phyloP scores from a whole-genome alignment of 1,140 invertebrate species.

The Melitaea cinxia region DNA sequence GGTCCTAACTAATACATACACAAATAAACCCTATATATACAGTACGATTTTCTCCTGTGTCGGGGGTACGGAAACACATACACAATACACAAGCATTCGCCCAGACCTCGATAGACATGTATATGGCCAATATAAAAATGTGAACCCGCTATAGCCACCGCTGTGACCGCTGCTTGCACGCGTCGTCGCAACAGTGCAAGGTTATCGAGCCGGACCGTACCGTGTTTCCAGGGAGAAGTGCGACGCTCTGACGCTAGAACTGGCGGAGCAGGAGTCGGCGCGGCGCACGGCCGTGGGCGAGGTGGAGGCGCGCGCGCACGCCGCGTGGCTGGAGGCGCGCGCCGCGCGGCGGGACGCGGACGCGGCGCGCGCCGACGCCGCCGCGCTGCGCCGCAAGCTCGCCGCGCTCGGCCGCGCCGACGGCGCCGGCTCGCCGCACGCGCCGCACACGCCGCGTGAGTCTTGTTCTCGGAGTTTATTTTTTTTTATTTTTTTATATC shows the following conservation, averaged over 20 bases:
- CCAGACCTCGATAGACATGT: too few species aligned
- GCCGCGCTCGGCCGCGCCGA: conserved; percentile 70
- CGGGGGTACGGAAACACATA: too few species aligned
- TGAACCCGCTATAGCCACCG: too few species aligned
- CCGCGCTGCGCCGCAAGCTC: conserved; percentile 87
- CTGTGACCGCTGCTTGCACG: too few species aligned
- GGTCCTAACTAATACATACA: too few species aligned
- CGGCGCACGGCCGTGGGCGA: conserved; percentile 88
- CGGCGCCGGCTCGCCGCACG: conserved; percentile 60
- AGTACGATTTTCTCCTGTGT: too few species aligned
- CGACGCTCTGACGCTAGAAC: conserved; percentile 89
- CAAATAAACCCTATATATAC: too few species aligned
- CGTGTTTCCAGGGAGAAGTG: conserved; percentile 67
- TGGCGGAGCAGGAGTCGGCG: conserved; percentile 89
- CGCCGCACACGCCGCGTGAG: conserved; percentile 21
- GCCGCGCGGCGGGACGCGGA: conserved; percentile 89
- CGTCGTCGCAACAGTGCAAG: too few species aligned
- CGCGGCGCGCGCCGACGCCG: conserved; percentile 88
- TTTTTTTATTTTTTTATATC: background rate
- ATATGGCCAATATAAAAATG: too few species aligned
- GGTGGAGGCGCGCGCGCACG: conserved; percentile 89
- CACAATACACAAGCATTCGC: too few species aligned
- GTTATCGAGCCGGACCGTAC: background rate
- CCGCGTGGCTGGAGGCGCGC: conserved; percentile 89
- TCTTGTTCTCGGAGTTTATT: background rate